These are phyloP conservation scores for Paramisgurnus dabryanus DNA, from an alignment of 2,113 vertebrate species.

Conservation along the genomic window DNA sequence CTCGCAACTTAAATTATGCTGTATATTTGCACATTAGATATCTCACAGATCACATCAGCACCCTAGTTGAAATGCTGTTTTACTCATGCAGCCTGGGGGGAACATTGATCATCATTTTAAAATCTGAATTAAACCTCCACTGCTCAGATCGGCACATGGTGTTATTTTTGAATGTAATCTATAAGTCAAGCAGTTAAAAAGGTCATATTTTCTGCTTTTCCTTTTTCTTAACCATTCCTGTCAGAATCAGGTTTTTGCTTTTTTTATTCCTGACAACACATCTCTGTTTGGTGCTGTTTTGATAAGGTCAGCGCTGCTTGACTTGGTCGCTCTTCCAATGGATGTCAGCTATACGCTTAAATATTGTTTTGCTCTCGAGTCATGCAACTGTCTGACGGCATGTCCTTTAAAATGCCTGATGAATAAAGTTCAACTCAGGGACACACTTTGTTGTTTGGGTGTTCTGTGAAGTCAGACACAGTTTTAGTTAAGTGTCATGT, in stretches of 20 bases:
- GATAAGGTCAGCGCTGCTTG: slow-evolving; percentile 31
- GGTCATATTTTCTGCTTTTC: too few relatives aligned
- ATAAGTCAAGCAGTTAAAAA: too few relatives aligned
- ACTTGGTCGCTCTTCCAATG: slow-evolving; percentile 3
- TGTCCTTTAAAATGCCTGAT: not conserved
- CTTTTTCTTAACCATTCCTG: too few relatives aligned
- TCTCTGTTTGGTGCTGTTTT: slow-evolving; percentile 25
- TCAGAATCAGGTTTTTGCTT: slow-evolving; percentile 1
- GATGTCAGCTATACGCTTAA: not conserved
- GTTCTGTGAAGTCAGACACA: slow-evolving; percentile 1
- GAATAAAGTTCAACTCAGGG: slow-evolving; percentile 9
- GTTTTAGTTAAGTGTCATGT: not conserved
- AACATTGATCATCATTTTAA: too few relatives aligned
- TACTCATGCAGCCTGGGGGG: too few relatives aligned
- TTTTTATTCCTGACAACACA: slow-evolving; percentile 24
- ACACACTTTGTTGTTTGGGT: not conserved
- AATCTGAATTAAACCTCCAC: too few relatives aligned
- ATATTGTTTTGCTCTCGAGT: slow-evolving; percentile 9
- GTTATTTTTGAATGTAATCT: too few relatives aligned
- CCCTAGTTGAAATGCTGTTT: too few relatives aligned
- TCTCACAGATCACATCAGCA: too few relatives aligned
- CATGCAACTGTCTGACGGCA: slow-evolving; percentile 13
- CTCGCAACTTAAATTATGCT: too few relatives aligned
- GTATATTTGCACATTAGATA: too few relatives aligned
- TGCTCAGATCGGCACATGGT: too few relatives aligned